Evolutionary conservation across 2,113 vertebrate genomes (phyloP).

Genomic region (Sinocyclocheilus maitianheensis): DNA sequence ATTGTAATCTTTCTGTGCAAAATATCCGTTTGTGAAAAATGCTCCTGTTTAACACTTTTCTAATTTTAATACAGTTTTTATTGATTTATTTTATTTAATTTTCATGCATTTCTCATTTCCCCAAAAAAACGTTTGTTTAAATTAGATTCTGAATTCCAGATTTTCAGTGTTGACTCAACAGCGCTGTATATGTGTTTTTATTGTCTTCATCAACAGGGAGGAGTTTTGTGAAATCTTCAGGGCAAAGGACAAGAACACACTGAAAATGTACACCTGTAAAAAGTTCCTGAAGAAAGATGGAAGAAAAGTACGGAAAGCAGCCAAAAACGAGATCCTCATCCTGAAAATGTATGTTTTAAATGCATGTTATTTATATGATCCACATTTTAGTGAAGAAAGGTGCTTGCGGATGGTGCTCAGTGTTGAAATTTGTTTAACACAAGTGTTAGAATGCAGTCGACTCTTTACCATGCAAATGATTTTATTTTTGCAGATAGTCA

Average conservation of each 20-base stretch:
- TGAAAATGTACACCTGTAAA: conserved; percentile 96
- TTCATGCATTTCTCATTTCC: too few species aligned
- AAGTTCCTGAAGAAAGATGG: conserved; percentile 97
- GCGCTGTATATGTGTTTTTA: background rate
- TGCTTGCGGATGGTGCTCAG: conserved; percentile 1
- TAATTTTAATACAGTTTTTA: too few species aligned
- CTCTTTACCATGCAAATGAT: conserved; percentile 27
- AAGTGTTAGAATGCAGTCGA: background rate
- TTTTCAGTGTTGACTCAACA: background rate
- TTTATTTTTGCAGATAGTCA: conserved; percentile 12
- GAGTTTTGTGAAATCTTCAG: conserved; percentile 99
- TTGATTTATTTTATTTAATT: too few species aligned
- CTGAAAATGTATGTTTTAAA: conserved; percentile 85
- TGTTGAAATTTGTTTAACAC: conserved; percentile 2
- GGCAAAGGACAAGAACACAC: conserved; percentile 92
- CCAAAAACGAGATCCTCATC: conserved; percentile 97
- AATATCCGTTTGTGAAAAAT: too few species aligned
- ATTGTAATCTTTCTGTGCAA: background rate
- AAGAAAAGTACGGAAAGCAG: conserved; percentile 94
- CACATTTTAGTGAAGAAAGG: background rate
- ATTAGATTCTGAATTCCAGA: too few species aligned
- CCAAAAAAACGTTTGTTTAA: too few species aligned
- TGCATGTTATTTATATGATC: background rate
- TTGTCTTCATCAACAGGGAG: conserved; percentile 77
- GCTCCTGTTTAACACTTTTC: too few species aligned